Evolutionary conservation across 2,888 invertebrate species (phyloP), one percentile per base, ranked within the genome.

Genomic region (Galerucella calmariensis): DNA sequence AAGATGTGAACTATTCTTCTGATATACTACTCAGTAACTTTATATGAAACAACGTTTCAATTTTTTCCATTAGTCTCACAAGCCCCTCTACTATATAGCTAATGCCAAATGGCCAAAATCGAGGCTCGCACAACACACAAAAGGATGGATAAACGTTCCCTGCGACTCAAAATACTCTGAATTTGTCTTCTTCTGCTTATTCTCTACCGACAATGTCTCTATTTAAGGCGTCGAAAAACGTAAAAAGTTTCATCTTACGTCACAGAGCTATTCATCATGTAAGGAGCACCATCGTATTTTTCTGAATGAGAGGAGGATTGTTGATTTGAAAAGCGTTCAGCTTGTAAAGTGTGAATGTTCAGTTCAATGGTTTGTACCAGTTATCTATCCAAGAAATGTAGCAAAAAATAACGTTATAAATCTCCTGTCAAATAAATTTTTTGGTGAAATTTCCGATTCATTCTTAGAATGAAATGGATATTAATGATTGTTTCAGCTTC

Each of bases 101-200:
- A 44, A 53, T 35, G 62, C 27, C 48, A 20, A 41, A 48, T 41
- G 53, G 35, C 46, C 46, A 41, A 44, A 65, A 27, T 66, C 56
- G 53, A 58, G 44, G 16, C 46, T 65, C 56, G 65, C 65, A 65
- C 16, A 65, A 72, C 72, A 72, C 67, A 80, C 80, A 80, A 79
- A 77, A 70, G 83, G 79, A 83, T 84, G 83, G 83, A 83, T 84
- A 81, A 82, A 82, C 81, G 83, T 80, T 80, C 73, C 74, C 76
- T 80, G 82, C 82, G 81, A 82, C 78, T 83, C 82, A 81, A 82
- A 83, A 82, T 82, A 81, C 82, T 81, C 79, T 80, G 82, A 82
- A 82, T 84, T 83, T 82, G 81, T 83, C 82, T 84, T 83, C 27
- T 58, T 35, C 58, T 44, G 27, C 53, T 63, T 70, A 63, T 69